Evolutionary conservation across 2,113 vertebrate species (phyloP).

Genomic region (Corythaeola cristata): DNA sequence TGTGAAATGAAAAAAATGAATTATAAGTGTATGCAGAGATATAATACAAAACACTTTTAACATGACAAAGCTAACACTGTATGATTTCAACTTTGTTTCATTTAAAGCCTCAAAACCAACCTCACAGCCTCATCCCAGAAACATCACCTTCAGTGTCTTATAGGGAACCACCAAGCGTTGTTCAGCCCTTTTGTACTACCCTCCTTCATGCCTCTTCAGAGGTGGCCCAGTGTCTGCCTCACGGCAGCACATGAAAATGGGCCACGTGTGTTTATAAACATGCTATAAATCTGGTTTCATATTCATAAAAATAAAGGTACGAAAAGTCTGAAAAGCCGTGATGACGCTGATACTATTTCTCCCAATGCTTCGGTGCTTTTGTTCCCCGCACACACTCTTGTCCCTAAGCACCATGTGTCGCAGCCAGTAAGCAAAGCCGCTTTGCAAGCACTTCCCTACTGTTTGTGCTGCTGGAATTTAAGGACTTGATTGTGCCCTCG

Average conservation of each 20-base stretch:
- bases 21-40: not conserved
- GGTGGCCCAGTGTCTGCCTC: not conserved
- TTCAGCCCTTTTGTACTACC: not conserved
- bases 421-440: not conserved
- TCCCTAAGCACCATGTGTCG: accelerated
- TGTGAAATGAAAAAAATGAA: not conserved
- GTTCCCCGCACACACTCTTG: not conserved
- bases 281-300: not conserved
- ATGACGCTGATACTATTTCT: not conserved
- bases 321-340: not conserved
- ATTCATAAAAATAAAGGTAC: not conserved
- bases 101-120: not conserved
- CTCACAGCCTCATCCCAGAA: not conserved
- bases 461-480: not conserved
- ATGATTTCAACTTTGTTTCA: not conserved
- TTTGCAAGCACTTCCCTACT: not conserved
- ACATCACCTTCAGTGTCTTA: not conserved
- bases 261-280: not conserved
- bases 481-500: not conserved
- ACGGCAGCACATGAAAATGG: not conserved
- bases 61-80: not conserved
- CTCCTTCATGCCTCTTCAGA: not conserved
- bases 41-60: not conserved
- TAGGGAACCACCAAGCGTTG: not conserved
- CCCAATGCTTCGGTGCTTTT: not conserved